These are phyloP conservation scores for Palythoa grandiflora DNA, from an alignment of 92 coral and sea anemone genomes.

Conservation along the genomic window DNA sequence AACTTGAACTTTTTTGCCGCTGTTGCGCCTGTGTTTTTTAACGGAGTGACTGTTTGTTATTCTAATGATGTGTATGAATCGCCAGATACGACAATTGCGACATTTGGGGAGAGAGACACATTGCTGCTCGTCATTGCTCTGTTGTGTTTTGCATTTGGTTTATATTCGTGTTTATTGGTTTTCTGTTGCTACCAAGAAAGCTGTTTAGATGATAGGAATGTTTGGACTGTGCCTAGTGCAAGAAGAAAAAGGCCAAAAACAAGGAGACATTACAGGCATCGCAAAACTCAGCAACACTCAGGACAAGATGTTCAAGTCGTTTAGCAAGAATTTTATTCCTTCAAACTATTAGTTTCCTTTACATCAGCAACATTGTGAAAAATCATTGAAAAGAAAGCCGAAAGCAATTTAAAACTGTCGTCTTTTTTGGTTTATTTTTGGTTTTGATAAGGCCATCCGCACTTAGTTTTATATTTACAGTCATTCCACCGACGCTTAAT, in stretches of 20 bases:
- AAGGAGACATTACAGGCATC: not conserved
- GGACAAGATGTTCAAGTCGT: not conserved
- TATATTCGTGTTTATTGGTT: conserved; percentile 12
- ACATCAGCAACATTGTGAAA: no score
- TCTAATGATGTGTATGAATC: not conserved
- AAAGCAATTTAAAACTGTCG: no score
- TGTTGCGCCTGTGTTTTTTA: not conserved
- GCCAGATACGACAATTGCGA: not conserved
- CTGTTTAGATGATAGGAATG: conserved; percentile 14
- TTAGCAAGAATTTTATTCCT: not conserved
- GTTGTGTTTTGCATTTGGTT: not conserved
- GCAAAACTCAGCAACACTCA: not conserved
- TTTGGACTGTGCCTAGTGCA: not conserved
- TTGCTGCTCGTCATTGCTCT: conserved; percentile 9
- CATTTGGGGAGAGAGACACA: not conserved
- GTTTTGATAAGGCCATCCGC: no score
- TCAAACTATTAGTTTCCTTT: not conserved
- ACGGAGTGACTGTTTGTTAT: not conserved
- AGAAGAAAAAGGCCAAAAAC: not conserved
- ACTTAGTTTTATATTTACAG: no score
- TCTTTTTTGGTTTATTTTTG: no score
- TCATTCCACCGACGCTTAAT: no score
- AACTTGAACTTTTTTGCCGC: not conserved
- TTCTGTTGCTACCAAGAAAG: conserved; percentile 29
- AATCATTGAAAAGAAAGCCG: no score